These are phyloP conservation scores for Pogonus chalceus DNA, from an alignment of 1,140 invertebrate genomes.

Conservation along the genomic window DNA sequence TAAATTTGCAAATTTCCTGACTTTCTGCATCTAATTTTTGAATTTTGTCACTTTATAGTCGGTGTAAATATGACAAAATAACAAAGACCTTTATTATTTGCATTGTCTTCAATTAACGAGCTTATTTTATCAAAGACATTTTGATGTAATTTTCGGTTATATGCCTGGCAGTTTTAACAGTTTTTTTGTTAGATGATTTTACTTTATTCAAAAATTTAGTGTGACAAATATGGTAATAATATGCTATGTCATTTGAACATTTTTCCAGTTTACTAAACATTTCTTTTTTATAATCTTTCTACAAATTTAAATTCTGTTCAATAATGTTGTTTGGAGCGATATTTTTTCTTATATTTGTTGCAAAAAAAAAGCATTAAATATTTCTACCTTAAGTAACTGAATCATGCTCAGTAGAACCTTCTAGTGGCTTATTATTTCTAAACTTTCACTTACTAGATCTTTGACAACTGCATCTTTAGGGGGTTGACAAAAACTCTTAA, in stretches of 20 bases:
- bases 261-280: conserved; percentile 13
- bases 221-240: conserved; percentile 13
- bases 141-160: conserved; percentile 11
- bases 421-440: too few relatives aligned
- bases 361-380: too few relatives aligned
- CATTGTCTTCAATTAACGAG: conserved; percentile 19
- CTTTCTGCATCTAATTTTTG: too few relatives aligned
- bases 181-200: too few relatives aligned
- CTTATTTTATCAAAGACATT: conserved; percentile 17
- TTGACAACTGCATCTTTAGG: too few relatives aligned
- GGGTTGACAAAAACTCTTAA: too few relatives aligned
- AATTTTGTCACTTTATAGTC: conserved; percentile 16
- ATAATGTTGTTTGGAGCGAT: too few relatives aligned
- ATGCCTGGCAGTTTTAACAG: too few relatives aligned
- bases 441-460: too few relatives aligned
- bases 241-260: conserved; percentile 9
- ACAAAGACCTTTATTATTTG: conserved; percentile 19
- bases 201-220: conserved; percentile 15
- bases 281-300: conserved; percentile 2
- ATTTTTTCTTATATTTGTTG: too few relatives aligned
- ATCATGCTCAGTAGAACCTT: too few relatives aligned
- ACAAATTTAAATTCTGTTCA: conserved; percentile 3
- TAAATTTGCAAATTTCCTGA: conserved; percentile 19
- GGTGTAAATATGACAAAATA: conserved; percentile 19
- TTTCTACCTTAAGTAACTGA: conserved; percentile 11